Evolutionary conservation across 2,888 invertebrate genomes (phyloP), one percentile per base, ranked within the genome.

Genomic region (Cerastis leucographa): DNA sequence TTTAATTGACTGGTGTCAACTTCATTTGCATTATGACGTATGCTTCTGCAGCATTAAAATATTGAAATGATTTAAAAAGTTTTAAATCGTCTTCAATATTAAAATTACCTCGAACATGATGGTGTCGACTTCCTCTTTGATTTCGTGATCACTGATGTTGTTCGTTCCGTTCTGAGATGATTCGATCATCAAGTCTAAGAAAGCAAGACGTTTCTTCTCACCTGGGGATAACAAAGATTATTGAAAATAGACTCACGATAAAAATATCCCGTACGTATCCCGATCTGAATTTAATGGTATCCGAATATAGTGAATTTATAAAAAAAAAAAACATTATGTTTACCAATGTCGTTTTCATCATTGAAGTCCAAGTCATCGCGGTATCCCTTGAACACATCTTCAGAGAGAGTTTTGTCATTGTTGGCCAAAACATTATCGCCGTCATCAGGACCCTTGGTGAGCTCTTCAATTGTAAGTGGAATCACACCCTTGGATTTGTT

Each of bases 151-250:
- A 62, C 97, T 98, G 81, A 98, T 97, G 78, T 97, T 95, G 67
- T 97, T 97, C 77, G 97, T 97, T 42, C 98, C 98, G 87, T 98
- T 98, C 90, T 98, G 98, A 64, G 98, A 97, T 78, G 98, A 98
- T 94, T 99, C 98, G 67, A 99, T 97, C 97, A 99, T 97, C 80
- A 99, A 97, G 94, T 99, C 99, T 83, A 99, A 97, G 96, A 99
- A 98, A 2, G 99, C 99, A 85, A 98, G 96, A 74, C 99, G 97
- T 92, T 98, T 98, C 96, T 98, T 98, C 91, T 98, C 98, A 64
- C 98, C 97, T 97, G 76, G 12, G 56, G 46, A 61, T 35, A 40
- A 22, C 17, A 19, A 35, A 19, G 35, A 61, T 9, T 19, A 35
- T 35, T 67, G 14, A 64, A 49, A 59, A 12, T 29, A 14, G 14